These are phyloP conservation scores for Fukomys damarensis DNA, from an alignment of 2,113 vertebrate species.

Conservation along the genomic window DNA sequence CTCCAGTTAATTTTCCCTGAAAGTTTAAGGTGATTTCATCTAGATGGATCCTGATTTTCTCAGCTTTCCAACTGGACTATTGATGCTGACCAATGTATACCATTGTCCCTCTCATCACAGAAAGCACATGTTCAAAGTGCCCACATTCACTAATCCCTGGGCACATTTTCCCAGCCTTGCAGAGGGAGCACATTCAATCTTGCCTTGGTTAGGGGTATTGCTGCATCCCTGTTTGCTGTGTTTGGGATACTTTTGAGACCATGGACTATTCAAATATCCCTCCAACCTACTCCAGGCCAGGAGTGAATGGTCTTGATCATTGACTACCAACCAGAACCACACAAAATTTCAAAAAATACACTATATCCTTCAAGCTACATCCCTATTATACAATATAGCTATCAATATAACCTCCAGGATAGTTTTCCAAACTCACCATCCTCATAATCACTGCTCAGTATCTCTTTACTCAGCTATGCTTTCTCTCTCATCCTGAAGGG, in stretches of 20 bases:
- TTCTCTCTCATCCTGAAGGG: neutral
- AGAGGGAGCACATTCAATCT: neutral
- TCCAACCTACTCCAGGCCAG: neutral
- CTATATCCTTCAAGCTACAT: neutral
- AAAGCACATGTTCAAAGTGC: rapidly evolving
- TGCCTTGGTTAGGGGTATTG: neutral
- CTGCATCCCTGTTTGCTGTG: neutral
- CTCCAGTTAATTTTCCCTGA: neutral
- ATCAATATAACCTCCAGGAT: neutral
- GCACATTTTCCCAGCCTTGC: neutral
- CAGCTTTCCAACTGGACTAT: too few species aligned
- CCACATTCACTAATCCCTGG: too few species aligned
- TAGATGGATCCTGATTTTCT: neutral
- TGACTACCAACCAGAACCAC: neutral
- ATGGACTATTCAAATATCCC: neutral
- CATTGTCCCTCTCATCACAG: neutral
- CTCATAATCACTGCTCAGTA: neutral
- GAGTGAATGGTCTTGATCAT: neutral
- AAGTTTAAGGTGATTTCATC: neutral
- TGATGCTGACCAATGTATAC: neutral
- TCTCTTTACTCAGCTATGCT: neutral
- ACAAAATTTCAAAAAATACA: neutral
- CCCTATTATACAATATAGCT: neutral
- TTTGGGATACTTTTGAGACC: neutral
- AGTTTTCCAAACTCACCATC: neutral